Evolutionary conservation across 2,113 vertebrate species (phyloP), one percentile per base, ranked within the genome.

Genomic region (Gracilinanus agilis): DNA sequence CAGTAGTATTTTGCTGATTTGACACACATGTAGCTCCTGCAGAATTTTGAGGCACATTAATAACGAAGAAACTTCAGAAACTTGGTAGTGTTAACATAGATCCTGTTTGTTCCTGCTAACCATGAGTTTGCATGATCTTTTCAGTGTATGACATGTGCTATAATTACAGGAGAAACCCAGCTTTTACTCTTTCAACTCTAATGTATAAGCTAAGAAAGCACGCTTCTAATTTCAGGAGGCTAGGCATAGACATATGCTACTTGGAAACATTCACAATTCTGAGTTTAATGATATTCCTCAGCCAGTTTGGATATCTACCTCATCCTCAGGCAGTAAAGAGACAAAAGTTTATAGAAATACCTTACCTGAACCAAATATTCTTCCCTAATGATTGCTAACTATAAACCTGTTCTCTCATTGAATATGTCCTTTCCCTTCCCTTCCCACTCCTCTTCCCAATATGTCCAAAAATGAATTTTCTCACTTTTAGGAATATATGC

Each of bases 21-120:
- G 44, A 34, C 93, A 49, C 55, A 21, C 89, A 97, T 98, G 97
- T 96, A 97, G 94, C 89, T 96, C 93, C 96, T 97, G 90, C 54
- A 97, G 97, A 97, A 89, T 98, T 98, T 95, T 97, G 97, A 97
- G 95, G 94, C 95, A 95, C 93, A 97, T 97, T 98, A 98, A 98
- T 98, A 98, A 97, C 96, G 91, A 95, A 93, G 93, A 97, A 97
- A 97, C 83, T 94, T 91, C 93, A 94, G 95, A 98, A 90, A 56
- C 90, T 91, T 96, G 25, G 58, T 96, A 97, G n/a, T 92, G 54
- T 90, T 98, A 96, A 98, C 93, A 97, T 95, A 98, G 49, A 95
- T 55, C 61, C 89, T 23, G 7, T 97, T 95, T 97, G 89, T 97
- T 96, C 67, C 83, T 98, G 94, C 21, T 94, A 97, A 97, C 97